Conservation (phyloP, 1,140 invertebrate genomes). For the Saxidomus purpurata region DNA sequence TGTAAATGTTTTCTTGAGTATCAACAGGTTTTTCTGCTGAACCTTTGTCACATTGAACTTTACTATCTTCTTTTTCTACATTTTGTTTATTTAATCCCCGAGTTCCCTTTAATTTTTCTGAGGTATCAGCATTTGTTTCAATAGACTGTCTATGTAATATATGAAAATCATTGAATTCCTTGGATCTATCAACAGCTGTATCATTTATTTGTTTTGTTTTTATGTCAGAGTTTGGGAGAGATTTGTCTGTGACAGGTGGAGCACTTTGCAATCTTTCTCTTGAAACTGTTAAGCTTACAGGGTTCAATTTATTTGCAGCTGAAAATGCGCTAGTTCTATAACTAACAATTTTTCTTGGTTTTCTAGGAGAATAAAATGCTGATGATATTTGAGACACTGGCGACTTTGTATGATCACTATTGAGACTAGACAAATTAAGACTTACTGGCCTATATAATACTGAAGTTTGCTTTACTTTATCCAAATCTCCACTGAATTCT, state of each 20-base stretch:
- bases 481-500: constrained; percentile 42
- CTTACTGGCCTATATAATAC: constrained; percentile 51
- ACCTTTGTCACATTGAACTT: not conserved
- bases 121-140: not conserved
- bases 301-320: constrained; percentile 40
- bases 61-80: not conserved
- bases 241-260: not conserved
- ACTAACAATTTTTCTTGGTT: constrained; percentile 62
- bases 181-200: not conserved
- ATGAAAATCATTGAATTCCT: no score
- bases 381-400: constrained; percentile 2
- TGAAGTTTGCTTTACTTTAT: constrained; percentile 29
- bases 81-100: not conserved
- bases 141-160: not conserved
- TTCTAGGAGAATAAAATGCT: constrained; percentile 20
- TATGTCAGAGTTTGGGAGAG: not conserved
- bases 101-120: not conserved
- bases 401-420: not conserved
- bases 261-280: constrained; percentile 50
- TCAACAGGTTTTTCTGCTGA: not conserved
- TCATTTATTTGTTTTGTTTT: not conserved
- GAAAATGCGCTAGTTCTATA: constrained; percentile 61
- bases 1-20: constrained; percentile 9
- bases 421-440: constrained; percentile 2
- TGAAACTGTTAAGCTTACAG: constrained; percentile 56